A percentile compares a stretch with the other conserved stretches of the same genome.
Evolutionary conservation across 2,113 vertebrate genomes (phyloP).

Genomic region (Gracilinanus agilis): DNA sequence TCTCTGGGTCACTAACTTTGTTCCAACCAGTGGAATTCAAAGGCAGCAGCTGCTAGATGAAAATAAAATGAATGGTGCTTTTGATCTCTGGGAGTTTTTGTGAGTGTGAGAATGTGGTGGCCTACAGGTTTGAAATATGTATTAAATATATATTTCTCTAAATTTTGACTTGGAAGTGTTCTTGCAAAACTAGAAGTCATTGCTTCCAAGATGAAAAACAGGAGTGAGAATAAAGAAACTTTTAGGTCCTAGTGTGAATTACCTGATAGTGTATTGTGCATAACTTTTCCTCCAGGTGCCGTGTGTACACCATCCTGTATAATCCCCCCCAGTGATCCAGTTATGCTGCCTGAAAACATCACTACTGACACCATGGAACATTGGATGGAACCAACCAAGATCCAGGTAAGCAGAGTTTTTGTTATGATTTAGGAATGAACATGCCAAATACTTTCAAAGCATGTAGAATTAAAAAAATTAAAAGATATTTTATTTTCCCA

Average conservation of each 20-base stretch:
- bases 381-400: slow-evolving; percentile 90
- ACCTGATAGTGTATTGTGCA: not conserved
- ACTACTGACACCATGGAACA: slow-evolving; percentile 91
- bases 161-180: not conserved
- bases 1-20: not conserved
- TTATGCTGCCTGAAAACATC: slow-evolving; percentile 88
- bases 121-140: not conserved
- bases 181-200: slow-evolving; percentile 1
- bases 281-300: slow-evolving; percentile 86
- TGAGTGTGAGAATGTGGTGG: not conserved
- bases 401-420: slow-evolving; percentile 87
- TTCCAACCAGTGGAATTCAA: slow-evolving; percentile 9
- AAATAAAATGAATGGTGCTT: not conserved
- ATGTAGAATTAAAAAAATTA: no score
- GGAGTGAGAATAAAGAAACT: not conserved
- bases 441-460: not conserved
- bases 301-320: slow-evolving; percentile 91
- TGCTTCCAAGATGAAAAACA: slow-evolving; percentile 14
- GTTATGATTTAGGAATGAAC: not conserved
- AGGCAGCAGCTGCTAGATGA: not conserved
- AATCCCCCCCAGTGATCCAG: slow-evolving; percentile 90
- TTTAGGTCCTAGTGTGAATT: not conserved
- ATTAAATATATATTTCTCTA: not conserved
- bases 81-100: not conserved
- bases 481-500: no score